These are phyloP conservation scores for Mesoclemmys tuberculata DNA, from an alignment of 2,113 vertebrate species.

Conservation along the genomic window DNA sequence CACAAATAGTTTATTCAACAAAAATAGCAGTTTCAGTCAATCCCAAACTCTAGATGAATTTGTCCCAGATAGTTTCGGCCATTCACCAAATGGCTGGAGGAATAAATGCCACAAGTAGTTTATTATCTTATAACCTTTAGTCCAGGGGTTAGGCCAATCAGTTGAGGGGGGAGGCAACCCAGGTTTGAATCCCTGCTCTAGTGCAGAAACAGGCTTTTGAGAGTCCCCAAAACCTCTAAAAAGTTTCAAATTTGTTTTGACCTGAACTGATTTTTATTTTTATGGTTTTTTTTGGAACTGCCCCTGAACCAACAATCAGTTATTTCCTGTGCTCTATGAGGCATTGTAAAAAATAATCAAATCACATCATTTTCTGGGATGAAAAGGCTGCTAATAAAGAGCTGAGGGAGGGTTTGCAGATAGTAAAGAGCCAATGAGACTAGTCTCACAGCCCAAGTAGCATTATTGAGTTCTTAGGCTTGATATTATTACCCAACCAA, in stretches of 20 bases:
- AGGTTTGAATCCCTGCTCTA: background rate
- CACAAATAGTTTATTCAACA: background rate
- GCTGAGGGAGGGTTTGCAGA: background rate
- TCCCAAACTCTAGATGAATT: too few relatives aligned
- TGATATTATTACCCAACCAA: background rate
- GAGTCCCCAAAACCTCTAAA: background rate
- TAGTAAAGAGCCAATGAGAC: background rate
- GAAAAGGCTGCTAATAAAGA: background rate
- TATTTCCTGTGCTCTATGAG: background rate
- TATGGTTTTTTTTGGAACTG: background rate
- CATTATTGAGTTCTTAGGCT: rapidly evolving
- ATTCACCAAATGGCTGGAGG: too few relatives aligned
- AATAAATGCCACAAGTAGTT: too few relatives aligned
- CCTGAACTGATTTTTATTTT: background rate
- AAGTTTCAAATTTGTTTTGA: background rate
- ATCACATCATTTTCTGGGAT: background rate
- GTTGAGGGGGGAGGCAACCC: background rate
- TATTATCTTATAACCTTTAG: background rate
- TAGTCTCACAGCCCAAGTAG: background rate
- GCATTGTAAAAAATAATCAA: background rate
- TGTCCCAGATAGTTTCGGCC: too few relatives aligned
- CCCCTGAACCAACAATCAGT: background rate
- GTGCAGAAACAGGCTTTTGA: background rate
- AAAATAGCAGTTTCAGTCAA: background rate
- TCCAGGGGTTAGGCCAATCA: background rate